Evolutionary conservation across 2,113 vertebrate species (phyloP).

Genomic region (Leptocoma aspasia): DNA sequence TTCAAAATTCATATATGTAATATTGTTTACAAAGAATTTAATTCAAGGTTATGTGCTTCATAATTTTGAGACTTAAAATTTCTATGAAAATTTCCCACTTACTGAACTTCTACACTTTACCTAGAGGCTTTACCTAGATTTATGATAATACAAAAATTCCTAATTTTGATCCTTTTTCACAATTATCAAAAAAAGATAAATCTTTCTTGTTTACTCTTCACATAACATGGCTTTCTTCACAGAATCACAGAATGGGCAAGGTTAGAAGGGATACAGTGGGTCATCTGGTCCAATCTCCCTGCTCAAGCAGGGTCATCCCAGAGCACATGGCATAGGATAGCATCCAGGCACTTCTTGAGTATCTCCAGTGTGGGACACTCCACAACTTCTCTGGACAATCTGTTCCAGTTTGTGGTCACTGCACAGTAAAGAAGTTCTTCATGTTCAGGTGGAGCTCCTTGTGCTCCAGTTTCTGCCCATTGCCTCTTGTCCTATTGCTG

Average conservation of each 20-base stretch:
- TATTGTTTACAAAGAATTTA: not conserved
- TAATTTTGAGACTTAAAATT: not conserved
- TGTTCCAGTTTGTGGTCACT: accelerated
- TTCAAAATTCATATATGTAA: not conserved
- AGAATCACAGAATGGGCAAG: not conserved
- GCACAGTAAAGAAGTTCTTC: not conserved
- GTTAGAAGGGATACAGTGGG: too few relatives aligned
- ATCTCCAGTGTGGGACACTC: not conserved
- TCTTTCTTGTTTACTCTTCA: not conserved
- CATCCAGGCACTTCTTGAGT: not conserved
- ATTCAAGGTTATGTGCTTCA: not conserved
- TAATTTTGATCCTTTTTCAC: not conserved
- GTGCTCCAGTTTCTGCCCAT: accelerated
- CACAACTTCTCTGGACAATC: accelerated
- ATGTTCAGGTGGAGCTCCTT: not conserved
- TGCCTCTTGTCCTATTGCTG: not conserved
- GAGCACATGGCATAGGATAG: not conserved
- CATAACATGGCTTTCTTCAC: not conserved
- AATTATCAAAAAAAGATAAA: not conserved
- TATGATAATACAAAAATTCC: not conserved
- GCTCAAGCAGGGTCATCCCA: not conserved
- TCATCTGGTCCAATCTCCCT: not conserved
- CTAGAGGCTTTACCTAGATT: not conserved
- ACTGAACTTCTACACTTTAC: not conserved
- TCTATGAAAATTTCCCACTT: not conserved